Evolutionary conservation across 2,888 invertebrate species (phyloP).

Genomic region (Nephrotoma flavescens): DNA sequence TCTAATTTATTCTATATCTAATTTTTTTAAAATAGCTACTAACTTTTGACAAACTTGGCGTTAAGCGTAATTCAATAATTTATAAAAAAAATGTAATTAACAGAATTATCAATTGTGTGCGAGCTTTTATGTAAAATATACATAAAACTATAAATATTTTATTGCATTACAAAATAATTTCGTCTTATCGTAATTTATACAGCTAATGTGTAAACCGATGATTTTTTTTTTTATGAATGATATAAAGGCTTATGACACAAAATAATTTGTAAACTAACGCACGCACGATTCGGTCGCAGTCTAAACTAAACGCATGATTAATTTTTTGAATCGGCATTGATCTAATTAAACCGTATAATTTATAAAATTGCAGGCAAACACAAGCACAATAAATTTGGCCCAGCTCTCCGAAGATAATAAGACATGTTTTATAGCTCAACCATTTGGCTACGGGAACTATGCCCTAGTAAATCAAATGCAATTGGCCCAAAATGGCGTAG

Average conservation of each 20-base stretch:
- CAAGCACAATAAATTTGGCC: conserved; percentile 50
- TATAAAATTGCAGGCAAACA: conserved; percentile 24
- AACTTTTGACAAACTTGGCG: not conserved
- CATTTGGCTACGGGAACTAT: conserved; percentile 53
- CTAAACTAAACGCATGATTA: not conserved
- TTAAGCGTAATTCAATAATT: not conserved
- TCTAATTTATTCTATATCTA: not conserved
- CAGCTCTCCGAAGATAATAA: conserved; percentile 52
- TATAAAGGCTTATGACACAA: not conserved
- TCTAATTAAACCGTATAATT: not conserved
- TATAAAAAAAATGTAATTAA: not conserved
- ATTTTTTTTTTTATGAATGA: not conserved
- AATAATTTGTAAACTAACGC: not conserved
- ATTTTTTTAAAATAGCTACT: not conserved
- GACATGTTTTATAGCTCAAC: conserved; percentile 60
- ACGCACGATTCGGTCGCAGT: not conserved
- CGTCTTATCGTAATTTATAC: not conserved
- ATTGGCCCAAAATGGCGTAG: conserved; percentile 45
- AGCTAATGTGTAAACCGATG: not conserved
- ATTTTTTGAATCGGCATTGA: not conserved
- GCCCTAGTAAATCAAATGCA: conserved; percentile 78
- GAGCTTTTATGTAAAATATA: not conserved
- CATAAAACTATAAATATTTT: not conserved
- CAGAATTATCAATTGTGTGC: not conserved
- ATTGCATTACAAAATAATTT: not conserved